Base-by-base conservation (phyloP, 1,140 invertebrate genomes). In the Heliconius nattereri region DNA sequence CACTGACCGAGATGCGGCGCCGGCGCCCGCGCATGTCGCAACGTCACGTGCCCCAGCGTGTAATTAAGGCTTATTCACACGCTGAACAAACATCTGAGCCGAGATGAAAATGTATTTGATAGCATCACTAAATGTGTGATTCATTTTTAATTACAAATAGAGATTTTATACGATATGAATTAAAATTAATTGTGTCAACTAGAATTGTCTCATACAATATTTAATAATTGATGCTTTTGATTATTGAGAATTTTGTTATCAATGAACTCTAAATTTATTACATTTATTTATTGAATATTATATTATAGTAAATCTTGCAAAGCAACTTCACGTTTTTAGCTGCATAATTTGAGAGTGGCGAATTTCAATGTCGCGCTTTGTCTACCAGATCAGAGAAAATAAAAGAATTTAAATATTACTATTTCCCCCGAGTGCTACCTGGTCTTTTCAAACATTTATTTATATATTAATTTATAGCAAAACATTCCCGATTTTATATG, bases 1-100 rank as follows among this genome's bases (percentile, higher is more conserved):
- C 84, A 85, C 78, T 89, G 87, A 88, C 87, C 85, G 88, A 85
- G 78, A 82, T 87, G 85, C 81, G 80, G 81, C 86, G 84, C 80
- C 82, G 83, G 83, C 85, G 87, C 85, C 84, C 78, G 83, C 86
- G 81, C 78, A 72, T 80, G 66, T 73, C 75, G 79, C 60, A 66
- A 66, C 60, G 60, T 66, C 60, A 66, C 60, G 60, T 66, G 60
- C 26, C 20, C 54, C n/a, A 57, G 23, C n/a, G 54, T 57, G 26
- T 66, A 66, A 66, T 66, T 66, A 66, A 9, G 60, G 60, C 13
- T 13, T 66, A 26, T 66, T 66, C 60, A 66, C 26, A 66, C 60
- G 60, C 23, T 29, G 60, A 66, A 66, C 60, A 66, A 66, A 66
- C 60, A 60, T 26, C 57, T 60, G 13, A 66, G n/a, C 60, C 11